A percentile compares a stretch with the other conserved stretches of the same genome.
These are phyloP conservation scores for Pterocles burchelli DNA, from an alignment of 2,113 vertebrate genomes.

Conservation along the genomic window DNA sequence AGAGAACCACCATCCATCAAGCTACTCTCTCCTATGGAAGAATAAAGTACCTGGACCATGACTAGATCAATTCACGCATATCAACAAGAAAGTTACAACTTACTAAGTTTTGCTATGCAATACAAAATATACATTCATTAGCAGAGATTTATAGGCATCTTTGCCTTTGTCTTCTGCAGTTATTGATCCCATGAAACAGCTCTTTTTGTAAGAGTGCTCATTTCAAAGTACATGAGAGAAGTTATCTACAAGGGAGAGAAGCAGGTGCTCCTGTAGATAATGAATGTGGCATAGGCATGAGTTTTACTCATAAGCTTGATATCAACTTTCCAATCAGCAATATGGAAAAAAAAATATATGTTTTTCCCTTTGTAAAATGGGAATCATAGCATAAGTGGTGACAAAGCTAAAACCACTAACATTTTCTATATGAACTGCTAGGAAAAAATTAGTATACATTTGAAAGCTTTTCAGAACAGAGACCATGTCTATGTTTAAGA, in stretches of 20 bases:
- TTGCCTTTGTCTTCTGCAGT: not conserved
- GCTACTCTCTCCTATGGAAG: not conserved
- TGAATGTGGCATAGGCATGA: not conserved
- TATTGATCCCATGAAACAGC: not conserved
- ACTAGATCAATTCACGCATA: not conserved
- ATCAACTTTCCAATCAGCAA: not conserved
- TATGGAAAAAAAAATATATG: not conserved
- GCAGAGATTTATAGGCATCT: not conserved
- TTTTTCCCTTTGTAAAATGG: not conserved
- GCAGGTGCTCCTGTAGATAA: not conserved
- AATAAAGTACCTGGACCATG: not conserved
- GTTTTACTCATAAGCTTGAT: not conserved
- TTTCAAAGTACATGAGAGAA: not conserved
- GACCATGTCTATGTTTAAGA: not conserved
- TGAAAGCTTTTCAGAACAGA: not conserved
- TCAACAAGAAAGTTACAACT: not conserved
- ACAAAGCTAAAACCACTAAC: not conserved
- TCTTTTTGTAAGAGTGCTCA: not conserved
- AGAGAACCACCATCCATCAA: not conserved
- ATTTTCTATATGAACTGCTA: not conserved
- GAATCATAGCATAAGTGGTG: not conserved
- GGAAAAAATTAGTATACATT: not conserved
- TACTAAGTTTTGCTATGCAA: not conserved
- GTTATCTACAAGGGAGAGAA: not conserved
- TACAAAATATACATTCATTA: not conserved